Base-by-base conservation (phyloP, 2,797 vertebrate genomes). In the Neopelma chrysocephalum region DNA sequence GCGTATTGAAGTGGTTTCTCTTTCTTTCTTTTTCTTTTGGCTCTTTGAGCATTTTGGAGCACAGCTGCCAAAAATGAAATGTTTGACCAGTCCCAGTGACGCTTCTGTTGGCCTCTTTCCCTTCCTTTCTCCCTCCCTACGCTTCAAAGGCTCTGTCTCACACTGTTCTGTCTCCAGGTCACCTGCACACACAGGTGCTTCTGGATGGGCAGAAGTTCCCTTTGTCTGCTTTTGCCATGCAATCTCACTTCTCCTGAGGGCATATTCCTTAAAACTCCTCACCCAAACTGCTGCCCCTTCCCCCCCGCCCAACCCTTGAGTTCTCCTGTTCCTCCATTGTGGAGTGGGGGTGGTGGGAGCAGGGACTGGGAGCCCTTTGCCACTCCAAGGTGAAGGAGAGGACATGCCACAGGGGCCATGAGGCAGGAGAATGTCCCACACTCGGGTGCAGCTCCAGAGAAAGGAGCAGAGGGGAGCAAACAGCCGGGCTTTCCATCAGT, bases 1-100 rank as follows among this genome's bases (percentile, higher is more conserved):
- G 66, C 79, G 94, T 96, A 96, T 95, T 96, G 93, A 94, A 94
- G 80, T 88, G 89, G 87, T 94, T 97, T 94, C 85, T 96, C 94
- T 91, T 86, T 47, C 69, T 92, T 93, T 93, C 84, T 84, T 90
- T 94, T 90, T 58, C 57, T 92, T 72, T 65, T 6, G 18, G 61
- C 82, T 96, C 31, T 36, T 58, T 38, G 65, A 94, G 69, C 57
- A 36, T 92, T 96, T 88, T 53, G 58, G 93, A 86, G 62, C 1
- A 2, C 36, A 29, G 82, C 93, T 96, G 96, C 95, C 95, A 96
- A 81, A 93, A 76, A 82, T 84, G 87, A 65, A 86, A 93, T 62
- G 54, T 97, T 76, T 93, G 95, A 95, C 94, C 43, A 0, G 96
- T 65, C 82, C 70, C 47, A 15, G 84, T 91, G 95, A 94, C 0